Evolutionary conservation across 2,888 invertebrate genomes (phyloP).

Genomic region (Lithophane semibrunnea): DNA sequence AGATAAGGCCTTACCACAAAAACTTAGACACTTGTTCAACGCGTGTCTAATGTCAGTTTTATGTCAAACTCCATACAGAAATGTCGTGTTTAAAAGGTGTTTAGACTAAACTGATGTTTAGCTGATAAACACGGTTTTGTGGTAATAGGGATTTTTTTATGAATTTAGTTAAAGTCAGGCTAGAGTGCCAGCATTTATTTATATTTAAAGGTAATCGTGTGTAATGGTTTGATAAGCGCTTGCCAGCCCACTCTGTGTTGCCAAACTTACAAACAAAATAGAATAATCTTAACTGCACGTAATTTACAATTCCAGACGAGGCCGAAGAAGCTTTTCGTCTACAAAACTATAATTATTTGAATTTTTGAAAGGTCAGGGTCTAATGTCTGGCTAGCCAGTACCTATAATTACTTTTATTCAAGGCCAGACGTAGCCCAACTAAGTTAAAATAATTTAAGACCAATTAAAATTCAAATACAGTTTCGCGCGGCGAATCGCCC

Average conservation of each 20-base stretch:
- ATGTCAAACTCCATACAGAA: too few species aligned
- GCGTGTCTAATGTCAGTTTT: too few species aligned
- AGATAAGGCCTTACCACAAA: too few species aligned
- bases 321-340: background rate
- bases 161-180: too few species aligned
- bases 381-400: background rate
- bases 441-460: background rate
- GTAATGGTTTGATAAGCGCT: background rate
- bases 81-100: too few species aligned
- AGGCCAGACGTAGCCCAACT: background rate
- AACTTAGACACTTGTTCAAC: too few species aligned
- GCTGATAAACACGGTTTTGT: too few species aligned
- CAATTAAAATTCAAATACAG: background rate
- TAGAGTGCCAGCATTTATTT: too few species aligned
- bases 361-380: background rate
- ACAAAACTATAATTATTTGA: background rate
- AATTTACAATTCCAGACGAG: constrained; percentile 1
- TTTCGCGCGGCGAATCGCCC: too few species aligned
- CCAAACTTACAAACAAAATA: background rate
- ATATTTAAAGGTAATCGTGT: background rate
- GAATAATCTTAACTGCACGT: background rate
- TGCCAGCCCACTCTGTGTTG: too few species aligned
- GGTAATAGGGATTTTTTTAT: too few species aligned
- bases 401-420: constrained; percentile 1
- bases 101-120: too few species aligned